Percentiles rank a stretch among this genome's conserved stretches.
These are phyloP conservation scores for Hylaeus volcanicus DNA, from an alignment of 1,140 invertebrate genomes.

Conservation along the genomic window DNA sequence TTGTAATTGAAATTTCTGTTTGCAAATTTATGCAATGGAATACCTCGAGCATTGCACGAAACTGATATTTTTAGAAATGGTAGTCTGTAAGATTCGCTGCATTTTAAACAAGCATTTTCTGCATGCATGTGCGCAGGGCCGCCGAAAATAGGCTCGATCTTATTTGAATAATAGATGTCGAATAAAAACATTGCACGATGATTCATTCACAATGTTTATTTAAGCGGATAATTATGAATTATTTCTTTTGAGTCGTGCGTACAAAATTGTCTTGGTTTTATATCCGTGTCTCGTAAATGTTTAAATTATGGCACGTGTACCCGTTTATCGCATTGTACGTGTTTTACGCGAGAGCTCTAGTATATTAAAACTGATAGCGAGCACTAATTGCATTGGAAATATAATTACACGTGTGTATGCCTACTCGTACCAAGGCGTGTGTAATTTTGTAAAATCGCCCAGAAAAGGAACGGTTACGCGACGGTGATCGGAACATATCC, in stretches of 20 bases:
- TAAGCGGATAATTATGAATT: too few species aligned
- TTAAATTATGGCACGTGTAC: too few species aligned
- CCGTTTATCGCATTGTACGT: too few species aligned
- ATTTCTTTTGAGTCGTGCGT: too few species aligned
- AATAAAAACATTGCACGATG: too few species aligned
- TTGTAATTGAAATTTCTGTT: not conserved
- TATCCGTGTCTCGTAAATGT: too few species aligned
- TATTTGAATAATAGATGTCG: too few species aligned
- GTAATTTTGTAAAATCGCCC: too few species aligned
- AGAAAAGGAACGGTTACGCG: not conserved
- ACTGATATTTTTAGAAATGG: not conserved
- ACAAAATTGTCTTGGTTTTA: too few species aligned
- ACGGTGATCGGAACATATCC: not conserved
- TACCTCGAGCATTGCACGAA: not conserved
- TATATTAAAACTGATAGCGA: not conserved
- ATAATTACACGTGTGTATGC: not conserved
- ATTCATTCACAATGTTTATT: too few species aligned
- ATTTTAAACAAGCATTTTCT: not conserved
- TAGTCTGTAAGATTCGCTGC: not conserved
- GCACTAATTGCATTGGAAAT: not conserved
- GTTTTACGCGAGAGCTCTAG: too few species aligned
- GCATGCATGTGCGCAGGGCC: not conserved
- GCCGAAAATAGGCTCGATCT: too few species aligned
- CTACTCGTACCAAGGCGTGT: not conserved
- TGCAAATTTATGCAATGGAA: not conserved